These are phyloP conservation scores for Drosophila barbarae DNA, from an alignment of 2,888 invertebrate genomes.

Conservation along the genomic window DNA sequence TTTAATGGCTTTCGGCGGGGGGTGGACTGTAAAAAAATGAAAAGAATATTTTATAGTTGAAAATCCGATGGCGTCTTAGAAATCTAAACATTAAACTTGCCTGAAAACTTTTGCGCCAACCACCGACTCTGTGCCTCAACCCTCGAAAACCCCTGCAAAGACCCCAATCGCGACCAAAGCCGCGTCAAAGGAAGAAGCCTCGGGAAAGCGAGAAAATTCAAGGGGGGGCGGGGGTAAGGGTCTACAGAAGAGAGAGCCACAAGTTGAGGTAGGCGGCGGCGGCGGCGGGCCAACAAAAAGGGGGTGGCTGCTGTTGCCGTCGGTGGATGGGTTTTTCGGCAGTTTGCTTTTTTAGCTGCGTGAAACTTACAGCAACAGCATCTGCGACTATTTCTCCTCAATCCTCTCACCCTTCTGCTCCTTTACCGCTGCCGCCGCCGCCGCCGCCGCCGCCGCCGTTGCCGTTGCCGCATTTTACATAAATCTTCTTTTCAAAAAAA, in stretches of 20 bases:
- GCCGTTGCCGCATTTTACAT: slow-evolving; percentile 75
- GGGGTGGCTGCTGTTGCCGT: background rate
- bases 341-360: slow-evolving; percentile 59
- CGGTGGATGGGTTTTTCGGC: slow-evolving; percentile 37
- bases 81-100: slow-evolving; percentile 71
- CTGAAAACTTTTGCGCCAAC: slow-evolving; percentile 40
- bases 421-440: slow-evolving; percentile 23
- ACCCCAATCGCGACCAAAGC: slow-evolving; percentile 36
- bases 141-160: background rate
- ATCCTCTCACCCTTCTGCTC: background rate
- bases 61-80: slow-evolving; percentile 70
- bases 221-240: background rate
- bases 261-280: slow-evolving; percentile 21
- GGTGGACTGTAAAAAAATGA: slow-evolving; percentile 41
- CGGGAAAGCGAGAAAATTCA: background rate
- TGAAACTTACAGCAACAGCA: slow-evolving; percentile 74
- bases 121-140: slow-evolving; percentile 9
- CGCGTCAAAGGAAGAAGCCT: slow-evolving; percentile 40
- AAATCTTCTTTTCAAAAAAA: slow-evolving; percentile 79
- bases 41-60: slow-evolving; percentile 74
- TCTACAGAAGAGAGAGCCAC: slow-evolving; percentile 7
- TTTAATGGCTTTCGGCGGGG: slow-evolving; percentile 46
- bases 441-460: slow-evolving; percentile 13
- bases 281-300: background rate
- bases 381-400: slow-evolving; percentile 67